Evolutionary conservation across 2,888 invertebrate species (phyloP), one percentile per base, ranked within the genome.

Genomic region (Drosophila borealis): DNA sequence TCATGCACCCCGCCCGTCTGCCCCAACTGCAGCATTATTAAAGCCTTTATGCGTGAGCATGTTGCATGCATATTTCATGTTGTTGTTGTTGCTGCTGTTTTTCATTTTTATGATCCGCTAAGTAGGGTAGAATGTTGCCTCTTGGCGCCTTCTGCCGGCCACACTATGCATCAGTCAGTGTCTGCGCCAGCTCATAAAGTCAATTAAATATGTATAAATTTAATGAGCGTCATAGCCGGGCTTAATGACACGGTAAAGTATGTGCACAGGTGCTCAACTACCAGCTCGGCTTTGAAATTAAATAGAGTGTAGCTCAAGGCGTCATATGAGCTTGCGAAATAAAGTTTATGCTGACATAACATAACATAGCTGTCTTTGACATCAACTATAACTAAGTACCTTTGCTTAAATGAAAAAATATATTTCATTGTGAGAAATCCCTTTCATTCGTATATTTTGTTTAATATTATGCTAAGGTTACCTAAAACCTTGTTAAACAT

Each of bases 131-230:
- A 70, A 69, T 80, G 83, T 54, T 65, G 80, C 61, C 39, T 66
- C 60, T 60, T 60, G 79, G 68, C 80, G 78, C 70, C 79, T 64
- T 57, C 21, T 17, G 17, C 34, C 48, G 34, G 34, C 39, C 62
- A 29, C 62, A 29, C 57, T 39, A 11, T 39, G 29, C 29, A n/a
- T 36, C 59, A 19, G 51, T 39, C 37, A 50, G 60, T 42, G 46
- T 59, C 55, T 64, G 53, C 61, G 53, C 65, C 79, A 66, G 80
- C 77, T 54, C 81, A 78, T 87, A 82, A 85, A 89, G 87, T 83
- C 90, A 89, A 90, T 89, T 89, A 90, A 89, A 84, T 74, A 72
- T 76, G 78, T 82, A 90, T 90, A 81, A 87, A 90, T 79, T 84
- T 77, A 85, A 79, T 80, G 79, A 77, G 72, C 41, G 48, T 46